These are phyloP conservation scores for Calameuta filiformis DNA, from an alignment of 2,888 invertebrate species.

Conservation along the genomic window DNA sequence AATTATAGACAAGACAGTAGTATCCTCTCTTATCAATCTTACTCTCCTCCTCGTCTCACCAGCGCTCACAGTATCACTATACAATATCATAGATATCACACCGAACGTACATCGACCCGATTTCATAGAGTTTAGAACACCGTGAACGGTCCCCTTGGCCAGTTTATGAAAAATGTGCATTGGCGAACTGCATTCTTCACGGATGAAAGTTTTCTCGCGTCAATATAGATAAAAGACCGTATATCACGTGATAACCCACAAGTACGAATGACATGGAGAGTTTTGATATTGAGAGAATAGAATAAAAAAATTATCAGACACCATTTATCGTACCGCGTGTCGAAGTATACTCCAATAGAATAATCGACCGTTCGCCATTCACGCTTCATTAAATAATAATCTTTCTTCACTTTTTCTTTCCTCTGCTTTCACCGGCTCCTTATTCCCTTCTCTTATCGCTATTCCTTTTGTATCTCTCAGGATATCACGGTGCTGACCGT, in stretches of 20 bases:
- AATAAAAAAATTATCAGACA: neutral
- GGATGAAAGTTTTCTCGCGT: neutral
- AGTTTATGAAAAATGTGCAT: neutral
- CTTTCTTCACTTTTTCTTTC: neutral
- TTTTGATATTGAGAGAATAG: neutral
- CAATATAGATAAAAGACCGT: neutral
- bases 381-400: neutral
- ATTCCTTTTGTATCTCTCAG: neutral
- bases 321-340: neutral
- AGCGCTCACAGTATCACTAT: neutral
- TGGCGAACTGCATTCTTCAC: neutral
- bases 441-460: neutral
- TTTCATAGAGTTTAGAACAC: neutral
- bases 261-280: neutral
- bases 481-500: neutral
- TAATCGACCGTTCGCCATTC: neutral
- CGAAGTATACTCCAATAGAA: neutral
- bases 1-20: neutral
- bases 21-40: neutral
- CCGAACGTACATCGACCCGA: neutral
- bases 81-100: neutral
- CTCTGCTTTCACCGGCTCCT: neutral
- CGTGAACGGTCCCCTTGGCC: neutral
- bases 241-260: neutral
- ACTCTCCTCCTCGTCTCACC: neutral